Conservation (phyloP, 2,888 invertebrate species). For the Empis stercorea region DNA sequence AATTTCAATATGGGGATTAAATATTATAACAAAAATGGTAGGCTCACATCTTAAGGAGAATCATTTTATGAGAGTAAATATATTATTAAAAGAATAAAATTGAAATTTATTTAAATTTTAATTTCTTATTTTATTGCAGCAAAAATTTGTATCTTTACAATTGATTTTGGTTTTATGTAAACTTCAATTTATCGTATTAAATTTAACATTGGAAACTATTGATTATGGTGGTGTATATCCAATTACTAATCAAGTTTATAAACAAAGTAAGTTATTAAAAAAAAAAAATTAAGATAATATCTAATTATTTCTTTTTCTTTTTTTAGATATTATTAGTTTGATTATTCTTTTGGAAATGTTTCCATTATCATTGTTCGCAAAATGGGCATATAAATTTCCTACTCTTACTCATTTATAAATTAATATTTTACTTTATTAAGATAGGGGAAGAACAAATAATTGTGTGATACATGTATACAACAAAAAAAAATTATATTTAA, state of each 20-base stretch:
- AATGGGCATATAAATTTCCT: constrained; percentile 28
- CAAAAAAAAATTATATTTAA: too few relatives aligned
- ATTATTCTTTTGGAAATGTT: constrained; percentile 31
- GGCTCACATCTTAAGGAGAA: neutral
- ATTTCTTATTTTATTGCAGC: constrained; percentile 14
- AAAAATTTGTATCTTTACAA: constrained; percentile 31
- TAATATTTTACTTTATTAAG: too few relatives aligned
- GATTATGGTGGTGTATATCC: constrained; percentile 26
- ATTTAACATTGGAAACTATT: constrained; percentile 22
- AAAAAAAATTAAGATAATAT: neutral
- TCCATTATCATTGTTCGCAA: constrained; percentile 28
- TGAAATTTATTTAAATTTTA: neutral
- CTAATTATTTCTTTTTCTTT: neutral
- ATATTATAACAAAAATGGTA: constrained; percentile 29
- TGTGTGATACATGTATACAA: too few relatives aligned
- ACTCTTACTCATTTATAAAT: constrained; percentile 13
- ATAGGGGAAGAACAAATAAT: too few relatives aligned
- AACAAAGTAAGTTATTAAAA: constrained; percentile 23
- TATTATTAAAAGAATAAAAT: neutral
- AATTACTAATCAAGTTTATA: constrained; percentile 29
- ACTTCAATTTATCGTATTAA: constrained; percentile 27
- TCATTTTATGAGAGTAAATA: neutral
- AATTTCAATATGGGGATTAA: constrained; percentile 30
- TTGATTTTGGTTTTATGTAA: constrained; percentile 30
- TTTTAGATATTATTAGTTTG: constrained; percentile 29